Evolutionary conservation across 2,113 vertebrate genomes (phyloP).

Genomic region (Bombycilla garrulus): DNA sequence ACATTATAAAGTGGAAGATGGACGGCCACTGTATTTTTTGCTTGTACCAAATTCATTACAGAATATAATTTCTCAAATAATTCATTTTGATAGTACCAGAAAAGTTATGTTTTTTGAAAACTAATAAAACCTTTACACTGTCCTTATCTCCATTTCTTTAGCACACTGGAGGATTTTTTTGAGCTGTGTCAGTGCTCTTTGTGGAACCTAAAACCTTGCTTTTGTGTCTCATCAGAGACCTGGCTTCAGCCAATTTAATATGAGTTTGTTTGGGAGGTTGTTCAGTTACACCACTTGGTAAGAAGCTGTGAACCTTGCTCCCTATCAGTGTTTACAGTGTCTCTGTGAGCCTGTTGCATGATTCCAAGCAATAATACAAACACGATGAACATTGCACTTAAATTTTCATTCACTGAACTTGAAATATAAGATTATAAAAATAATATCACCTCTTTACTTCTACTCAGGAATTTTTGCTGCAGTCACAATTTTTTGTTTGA

Average conservation of each 20-base stretch:
- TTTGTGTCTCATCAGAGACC: not conserved
- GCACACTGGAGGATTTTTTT: not conserved
- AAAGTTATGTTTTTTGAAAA: not conserved
- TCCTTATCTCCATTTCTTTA: not conserved
- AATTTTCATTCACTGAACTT: not conserved
- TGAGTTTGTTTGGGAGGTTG: not conserved
- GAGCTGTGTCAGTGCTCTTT: not conserved
- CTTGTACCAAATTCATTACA: not conserved
- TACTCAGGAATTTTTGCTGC: not conserved
- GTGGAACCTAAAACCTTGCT: not conserved
- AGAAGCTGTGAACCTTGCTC: not conserved
- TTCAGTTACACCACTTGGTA: not conserved
- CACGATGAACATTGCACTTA: not conserved
- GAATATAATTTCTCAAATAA: not conserved
- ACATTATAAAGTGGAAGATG: not conserved
- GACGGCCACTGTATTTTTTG: not conserved
- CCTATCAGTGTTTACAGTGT: not conserved
- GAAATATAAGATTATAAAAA: not conserved
- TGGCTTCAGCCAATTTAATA: not conserved
- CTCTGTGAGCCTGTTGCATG: not conserved
- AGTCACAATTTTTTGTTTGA: not conserved
- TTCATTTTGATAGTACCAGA: not conserved
- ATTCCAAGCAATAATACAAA: not conserved
- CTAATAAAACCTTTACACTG: not conserved
- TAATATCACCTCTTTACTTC: not conserved